phyloP scores from a whole-genome alignment of 2,797 vertebrate genomes.

The Potorous gilbertii region DNA sequence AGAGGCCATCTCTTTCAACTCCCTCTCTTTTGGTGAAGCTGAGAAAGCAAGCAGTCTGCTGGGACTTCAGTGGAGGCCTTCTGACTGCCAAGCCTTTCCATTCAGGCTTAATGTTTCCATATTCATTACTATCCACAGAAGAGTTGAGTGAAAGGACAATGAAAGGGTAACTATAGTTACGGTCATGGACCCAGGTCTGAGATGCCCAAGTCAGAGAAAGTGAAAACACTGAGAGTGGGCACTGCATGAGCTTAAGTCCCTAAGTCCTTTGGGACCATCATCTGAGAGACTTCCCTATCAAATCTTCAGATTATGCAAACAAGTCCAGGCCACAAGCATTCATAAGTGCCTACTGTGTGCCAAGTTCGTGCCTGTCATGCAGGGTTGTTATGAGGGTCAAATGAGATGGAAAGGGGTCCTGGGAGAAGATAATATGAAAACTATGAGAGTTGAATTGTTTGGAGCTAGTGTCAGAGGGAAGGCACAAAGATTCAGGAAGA shows the following conservation, averaged over 20 bases:
- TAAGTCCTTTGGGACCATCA: neutral
- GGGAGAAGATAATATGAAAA: neutral
- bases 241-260: neutral
- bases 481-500: neutral
- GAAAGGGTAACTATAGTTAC: neutral
- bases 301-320: neutral
- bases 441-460: neutral
- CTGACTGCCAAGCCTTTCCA: neutral
- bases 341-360: neutral
- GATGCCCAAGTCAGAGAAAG: neutral
- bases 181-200: too few relatives aligned
- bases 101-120: neutral
- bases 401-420: neutral
- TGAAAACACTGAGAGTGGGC: neutral
- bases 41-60: neutral
- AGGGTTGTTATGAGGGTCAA: neutral
- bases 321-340: neutral
- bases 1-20: neutral
- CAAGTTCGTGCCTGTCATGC: neutral
- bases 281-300: neutral
- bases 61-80: neutral
- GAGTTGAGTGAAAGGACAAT: neutral
- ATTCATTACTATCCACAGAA: neutral
- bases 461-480: neutral
- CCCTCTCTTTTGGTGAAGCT: neutral